phyloP scores from a whole-genome alignment of 2,797 vertebrate species.

The Lithobates sylvaticus region DNA sequence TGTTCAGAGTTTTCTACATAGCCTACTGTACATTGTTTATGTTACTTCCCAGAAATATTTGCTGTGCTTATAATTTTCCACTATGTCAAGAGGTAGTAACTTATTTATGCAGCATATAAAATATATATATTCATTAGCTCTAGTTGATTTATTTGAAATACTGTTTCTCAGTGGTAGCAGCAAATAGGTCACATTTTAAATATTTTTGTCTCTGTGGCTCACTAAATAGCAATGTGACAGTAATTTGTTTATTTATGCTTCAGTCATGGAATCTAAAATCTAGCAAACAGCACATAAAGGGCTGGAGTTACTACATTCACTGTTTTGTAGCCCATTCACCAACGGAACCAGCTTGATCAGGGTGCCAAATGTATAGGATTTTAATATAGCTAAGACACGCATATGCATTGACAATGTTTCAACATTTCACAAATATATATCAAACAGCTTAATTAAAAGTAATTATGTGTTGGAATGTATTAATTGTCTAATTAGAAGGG shows the following conservation, averaged over 20 bases:
- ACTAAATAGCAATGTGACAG: conserved; percentile 10
- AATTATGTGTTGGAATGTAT: too few relatives aligned
- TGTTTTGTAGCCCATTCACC: background rate
- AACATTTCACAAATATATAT: too few relatives aligned
- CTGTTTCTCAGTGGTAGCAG: conserved; percentile 8
- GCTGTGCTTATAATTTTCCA: background rate
- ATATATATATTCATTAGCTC: conserved; percentile 36
- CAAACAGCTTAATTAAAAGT: too few relatives aligned
- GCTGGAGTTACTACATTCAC: background rate
- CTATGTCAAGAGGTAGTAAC: background rate
- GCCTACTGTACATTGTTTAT: too few relatives aligned
- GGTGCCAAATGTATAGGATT: too few relatives aligned
- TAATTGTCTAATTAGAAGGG: too few relatives aligned
- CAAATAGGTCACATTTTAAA: conserved; percentile 28
- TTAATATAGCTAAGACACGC: too few relatives aligned
- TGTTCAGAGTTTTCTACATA: too few relatives aligned
- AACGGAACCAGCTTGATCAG: too few relatives aligned
- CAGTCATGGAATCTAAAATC: background rate
- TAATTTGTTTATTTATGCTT: conserved; percentile 28
- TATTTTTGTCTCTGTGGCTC: background rate
- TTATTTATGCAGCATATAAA: background rate
- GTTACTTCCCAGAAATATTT: background rate
- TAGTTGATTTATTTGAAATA: conserved; percentile 25
- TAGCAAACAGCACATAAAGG: background rate
- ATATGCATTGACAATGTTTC: too few relatives aligned